Base-by-base conservation (phyloP, 2,888 invertebrate species). In the Rhamnusium bicolor region DNA sequence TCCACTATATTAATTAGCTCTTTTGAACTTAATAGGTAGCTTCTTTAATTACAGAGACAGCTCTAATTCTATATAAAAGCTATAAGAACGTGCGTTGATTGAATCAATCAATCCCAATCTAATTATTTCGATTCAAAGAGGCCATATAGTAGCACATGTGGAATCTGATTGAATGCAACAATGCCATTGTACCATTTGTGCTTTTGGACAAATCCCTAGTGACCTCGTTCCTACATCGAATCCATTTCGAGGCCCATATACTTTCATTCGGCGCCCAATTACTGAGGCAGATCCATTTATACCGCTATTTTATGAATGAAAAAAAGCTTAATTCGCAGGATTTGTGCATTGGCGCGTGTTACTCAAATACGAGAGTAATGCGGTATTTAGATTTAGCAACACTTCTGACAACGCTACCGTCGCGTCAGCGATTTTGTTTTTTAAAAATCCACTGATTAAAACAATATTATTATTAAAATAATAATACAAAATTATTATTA, bases 141-240 rank as follows among this genome's bases (percentile, higher is more conserved):
- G 70, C 76, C 71, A 69, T 74, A 74, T 68, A 74, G 66, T 72
- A 71, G 77, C 73, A 77, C 74, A 71, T 78, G 77, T 71, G 73
- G 73, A 77, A 79, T 75, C 76, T 81, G 79, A 81, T 80, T 81
- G 78, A 79, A 81, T 76, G 75, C 78, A 80, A 81, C 80, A 80
- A 79, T 80, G 77, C 72, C 73, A 72, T 73, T 76, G 70, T 73
- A 61, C 54, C 68, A 46, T 58, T 66, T 49, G 63, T 53, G 51
- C 32, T 54, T 21, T 71, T 46, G 60, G 60, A 29, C 60, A 61
- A 47, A 60, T 73, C 74, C 71, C 73, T 32, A 67, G 60, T 68
- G 75, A 75, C 73, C 71, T 65, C 69, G 56, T 61, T 72, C 40
- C 76, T 70, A 21, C 24, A 75, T 62, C 56, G 73, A 53, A 62